Evolutionary conservation across 2,113 vertebrate genomes (phyloP).

Genomic region (Mormyrus lacerda): DNA sequence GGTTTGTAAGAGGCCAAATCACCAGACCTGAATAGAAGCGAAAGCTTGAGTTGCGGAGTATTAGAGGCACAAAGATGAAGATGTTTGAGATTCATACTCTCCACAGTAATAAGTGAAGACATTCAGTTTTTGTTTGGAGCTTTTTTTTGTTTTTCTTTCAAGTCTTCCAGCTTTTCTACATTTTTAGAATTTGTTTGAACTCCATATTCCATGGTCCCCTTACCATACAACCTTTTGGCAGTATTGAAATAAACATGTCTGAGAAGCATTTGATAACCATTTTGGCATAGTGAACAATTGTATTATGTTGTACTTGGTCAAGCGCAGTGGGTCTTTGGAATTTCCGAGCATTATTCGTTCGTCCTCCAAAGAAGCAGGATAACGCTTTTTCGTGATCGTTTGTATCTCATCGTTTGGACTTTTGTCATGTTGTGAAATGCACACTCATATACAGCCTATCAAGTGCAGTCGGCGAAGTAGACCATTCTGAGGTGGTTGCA

Average conservation of each 20-base stretch:
- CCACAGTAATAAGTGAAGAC: conserved; percentile 9
- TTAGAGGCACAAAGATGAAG: neutral
- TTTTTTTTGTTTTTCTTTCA: neutral
- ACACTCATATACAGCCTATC: neutral
- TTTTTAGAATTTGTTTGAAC: conserved; percentile 22
- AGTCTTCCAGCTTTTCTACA: conserved; percentile 28
- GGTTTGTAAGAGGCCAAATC: neutral
- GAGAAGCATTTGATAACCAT: neutral
- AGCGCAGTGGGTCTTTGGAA: neutral
- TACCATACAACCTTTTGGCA: conserved; percentile 13
- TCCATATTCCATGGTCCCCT: neutral
- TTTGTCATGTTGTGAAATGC: neutral
- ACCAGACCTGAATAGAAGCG: neutral
- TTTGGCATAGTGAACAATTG: too few species aligned
- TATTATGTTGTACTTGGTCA: neutral
- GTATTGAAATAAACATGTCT: conserved; percentile 29
- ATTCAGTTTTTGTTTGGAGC: neutral
- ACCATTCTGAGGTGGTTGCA: neutral
- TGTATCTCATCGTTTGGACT: neutral
- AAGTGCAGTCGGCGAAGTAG: neutral
- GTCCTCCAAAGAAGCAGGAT: neutral
- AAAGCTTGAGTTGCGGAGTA: neutral
- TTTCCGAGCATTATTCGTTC: neutral
- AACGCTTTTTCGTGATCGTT: neutral
- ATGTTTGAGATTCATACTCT: neutral